Percentiles rank a stretch among this genome's conserved stretches.
Evolutionary conservation across 2,113 vertebrate species (phyloP).

Genomic region (Cygnus buccinator): DNA sequence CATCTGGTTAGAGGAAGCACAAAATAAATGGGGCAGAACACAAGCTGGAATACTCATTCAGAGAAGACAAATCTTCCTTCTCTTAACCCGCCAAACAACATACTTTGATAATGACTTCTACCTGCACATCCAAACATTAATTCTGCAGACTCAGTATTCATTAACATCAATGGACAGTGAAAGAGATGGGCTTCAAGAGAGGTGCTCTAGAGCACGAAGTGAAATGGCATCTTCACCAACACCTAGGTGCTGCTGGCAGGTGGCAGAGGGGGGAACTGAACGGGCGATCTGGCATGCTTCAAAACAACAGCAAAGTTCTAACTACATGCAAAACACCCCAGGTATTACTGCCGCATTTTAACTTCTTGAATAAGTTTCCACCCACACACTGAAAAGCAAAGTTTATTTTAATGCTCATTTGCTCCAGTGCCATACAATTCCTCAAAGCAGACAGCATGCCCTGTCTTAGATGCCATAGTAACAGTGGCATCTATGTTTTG

Average conservation of each 20-base stretch:
- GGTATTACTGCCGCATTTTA: neutral
- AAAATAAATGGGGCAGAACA: neutral
- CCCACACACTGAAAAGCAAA: neutral
- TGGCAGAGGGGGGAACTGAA: neutral
- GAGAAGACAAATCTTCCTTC: neutral
- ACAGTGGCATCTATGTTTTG: neutral
- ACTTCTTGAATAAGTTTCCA: neutral
- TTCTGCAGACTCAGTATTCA: neutral
- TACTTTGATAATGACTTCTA: neutral
- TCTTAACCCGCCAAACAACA: neutral
- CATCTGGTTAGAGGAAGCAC: neutral
- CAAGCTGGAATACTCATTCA: neutral
- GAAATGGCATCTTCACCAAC: neutral
- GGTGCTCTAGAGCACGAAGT: neutral
- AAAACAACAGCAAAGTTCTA: neutral
- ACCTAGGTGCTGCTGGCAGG: neutral
- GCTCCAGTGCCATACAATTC: neutral
- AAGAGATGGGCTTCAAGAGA: neutral
- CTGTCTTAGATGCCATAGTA: conserved; percentile 19
- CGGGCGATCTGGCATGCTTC: neutral
- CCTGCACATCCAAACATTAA: neutral
- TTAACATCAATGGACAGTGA: neutral
- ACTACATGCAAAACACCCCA: neutral
- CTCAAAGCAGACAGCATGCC: neutral
- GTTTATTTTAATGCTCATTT: conserved; percentile 3